Percentiles rank a stretch among this genome's conserved stretches.
Evolutionary conservation across 2,113 vertebrate species (phyloP).

Genomic region (Tautogolabrus adspersus): DNA sequence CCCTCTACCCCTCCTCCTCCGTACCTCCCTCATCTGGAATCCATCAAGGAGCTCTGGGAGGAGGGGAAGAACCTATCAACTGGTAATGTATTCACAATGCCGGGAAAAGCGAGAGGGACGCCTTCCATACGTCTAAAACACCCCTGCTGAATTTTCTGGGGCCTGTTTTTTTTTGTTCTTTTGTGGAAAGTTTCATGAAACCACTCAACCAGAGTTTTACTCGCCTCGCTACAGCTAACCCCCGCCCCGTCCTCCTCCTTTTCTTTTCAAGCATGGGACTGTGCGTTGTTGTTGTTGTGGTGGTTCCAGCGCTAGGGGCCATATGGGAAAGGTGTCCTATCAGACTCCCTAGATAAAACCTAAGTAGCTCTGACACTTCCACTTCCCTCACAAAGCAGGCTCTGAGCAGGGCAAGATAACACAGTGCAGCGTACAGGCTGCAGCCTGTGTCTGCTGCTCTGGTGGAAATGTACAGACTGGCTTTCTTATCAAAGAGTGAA

Average conservation of each 20-base stretch:
- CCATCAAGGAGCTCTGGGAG: conserved; percentile 88
- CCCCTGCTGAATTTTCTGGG: conserved; percentile 58
- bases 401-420: conserved; percentile 70
- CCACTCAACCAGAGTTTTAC: conserved; percentile 52
- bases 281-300: conserved; percentile 45
- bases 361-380: conserved; percentile 75
- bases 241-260: not conserved
- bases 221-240: not conserved
- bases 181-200: conserved; percentile 52
- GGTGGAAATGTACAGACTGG: not conserved
- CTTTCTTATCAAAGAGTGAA: conserved; percentile 58
- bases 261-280: conserved; percentile 21
- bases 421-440: conserved; percentile 19
- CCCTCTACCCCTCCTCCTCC: conserved; percentile 68
- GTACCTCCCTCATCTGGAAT: conserved; percentile 93
- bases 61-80: conserved; percentile 77
- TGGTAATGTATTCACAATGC: conserved; percentile 82
- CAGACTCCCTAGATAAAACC: conserved; percentile 75
- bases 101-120: conserved; percentile 69
- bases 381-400: conserved; percentile 78
- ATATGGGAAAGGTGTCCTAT: conserved; percentile 69
- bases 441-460: conserved; percentile 37
- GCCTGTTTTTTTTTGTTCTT: conserved; percentile 41
- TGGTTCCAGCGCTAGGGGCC: conserved; percentile 31
- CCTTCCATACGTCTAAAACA: conserved; percentile 69